Base-by-base conservation (phyloP, 2,797 vertebrate species). In the Spinibarbus caldwelli region DNA sequence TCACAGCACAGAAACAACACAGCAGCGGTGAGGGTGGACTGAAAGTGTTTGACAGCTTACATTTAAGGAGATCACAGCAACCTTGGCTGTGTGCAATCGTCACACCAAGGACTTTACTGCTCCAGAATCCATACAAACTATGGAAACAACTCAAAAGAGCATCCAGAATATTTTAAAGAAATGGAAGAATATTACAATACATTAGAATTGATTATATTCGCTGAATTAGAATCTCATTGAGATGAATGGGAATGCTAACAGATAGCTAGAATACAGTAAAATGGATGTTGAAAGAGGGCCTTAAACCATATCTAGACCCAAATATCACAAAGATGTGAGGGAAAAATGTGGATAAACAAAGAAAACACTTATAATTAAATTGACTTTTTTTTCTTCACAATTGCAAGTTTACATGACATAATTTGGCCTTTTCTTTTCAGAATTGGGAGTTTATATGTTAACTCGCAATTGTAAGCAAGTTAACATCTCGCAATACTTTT, bases 1-100 rank as follows among this genome's bases (percentile, higher is more conserved):
- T 85, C 77, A 77, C 72, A 71, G 26, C 66, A 43, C 2, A 72
- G 83, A 71, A 49, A 79, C 67, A 72, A 71, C 43, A 26, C 21
- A 29, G 66, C 38, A 70, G 47, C 19, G 52, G 59, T 41, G 70
- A 78, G 82, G 43, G 79, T 81, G 73, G 62, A 81, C 64, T 66
- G 73, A 41, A 52, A 26, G 38, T 82, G 79, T 79, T 68, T 86
- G 87, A 89, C 88, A 88, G 83, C 86, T 38, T 66, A 78, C 80
- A 85, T 85, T 88, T 88, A 86, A 76, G 49, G 26, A 83, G 68
- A 88, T 77, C 79, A 85, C 79, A 70, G 80, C 83, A 88, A 88
- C 88, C 87, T 89, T 88, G 82, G 12, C 49, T 45, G 72, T 66
- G 47, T 85, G 45, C 67, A 79, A 21, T 72, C 82, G 82, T 86